Evolutionary conservation across 1,140 invertebrate species (phyloP), one percentile per base, ranked within the genome.

Genomic region (Bathynomus jamesi): DNA sequence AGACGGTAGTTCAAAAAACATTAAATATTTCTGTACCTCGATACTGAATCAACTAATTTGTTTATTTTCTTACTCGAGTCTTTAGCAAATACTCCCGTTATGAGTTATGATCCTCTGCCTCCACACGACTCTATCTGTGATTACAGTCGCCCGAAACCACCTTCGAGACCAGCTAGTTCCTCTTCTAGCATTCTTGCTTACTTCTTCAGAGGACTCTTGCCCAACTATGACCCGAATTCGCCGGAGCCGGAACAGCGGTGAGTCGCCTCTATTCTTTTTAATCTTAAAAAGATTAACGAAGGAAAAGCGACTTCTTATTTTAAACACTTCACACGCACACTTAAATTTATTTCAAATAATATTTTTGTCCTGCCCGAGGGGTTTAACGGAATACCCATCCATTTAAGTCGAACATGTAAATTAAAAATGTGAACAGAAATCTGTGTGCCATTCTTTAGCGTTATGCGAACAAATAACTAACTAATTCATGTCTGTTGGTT

Each of bases 21-120:
- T n/a, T n/a, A n/a, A n/a, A n/a, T n/a, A n/a, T n/a, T n/a, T n/a
- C n/a, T n/a, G n/a, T n/a, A n/a, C n/a, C n/a, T n/a, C n/a, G n/a
- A n/a, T n/a, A n/a, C n/a, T n/a, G n/a, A n/a, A n/a, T n/a, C n/a
- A n/a, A n/a, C n/a, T n/a, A n/a, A n/a, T n/a, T n/a, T n/a, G n/a
- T n/a, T n/a, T n/a, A n/a, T n/a, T n/a, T n/a, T n/a, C n/a, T n/a
- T n/a, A n/a, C 80, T 81, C 0, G 78, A 89, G 87, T 84, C 87
- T 53, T 79, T 85, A 64, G 78, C 82, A 73, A 81, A 83, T 70
- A 86, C 85, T 40, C 84, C 90, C 4, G 85, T 93, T n/a, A 84
- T 92, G 79, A 89, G 87, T 60, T 90, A 91, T 79, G 92, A 94
- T 83, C 92, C 92, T 8, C 82, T 94, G 61, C 92, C 92, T 10